phyloP scores from a whole-genome alignment of 2,113 vertebrate species.

The Labeo rohita region DNA sequence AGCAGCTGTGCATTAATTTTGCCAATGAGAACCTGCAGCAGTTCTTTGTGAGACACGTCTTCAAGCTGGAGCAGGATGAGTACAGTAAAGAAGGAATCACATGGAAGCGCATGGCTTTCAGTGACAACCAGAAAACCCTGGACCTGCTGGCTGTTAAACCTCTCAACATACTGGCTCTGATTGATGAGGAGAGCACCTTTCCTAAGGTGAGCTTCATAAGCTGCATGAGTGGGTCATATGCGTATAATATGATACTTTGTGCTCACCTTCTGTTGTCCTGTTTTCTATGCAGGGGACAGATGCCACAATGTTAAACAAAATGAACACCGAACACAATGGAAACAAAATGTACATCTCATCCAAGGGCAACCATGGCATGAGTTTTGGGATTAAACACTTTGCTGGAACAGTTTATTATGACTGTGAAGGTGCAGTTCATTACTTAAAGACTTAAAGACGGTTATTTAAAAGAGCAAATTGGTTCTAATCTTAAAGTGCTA shows the following conservation, averaged over 20 bases:
- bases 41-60: conserved; percentile 90
- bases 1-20: conserved; percentile 96
- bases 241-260: neutral
- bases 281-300: conserved; percentile 85
- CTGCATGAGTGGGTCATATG: neutral
- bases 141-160: conserved; percentile 84
- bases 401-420: conserved; percentile 87
- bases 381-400: conserved; percentile 90
- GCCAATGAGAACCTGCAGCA: conserved; percentile 97
- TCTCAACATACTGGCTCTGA: conserved; percentile 90
- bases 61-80: conserved; percentile 91
- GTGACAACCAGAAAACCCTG: conserved; percentile 83
- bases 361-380: conserved; percentile 77
- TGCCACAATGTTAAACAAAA: conserved; percentile 85
- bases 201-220: conserved; percentile 79
- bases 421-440: conserved; percentile 77
- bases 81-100: conserved; percentile 82
- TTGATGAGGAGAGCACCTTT: conserved; percentile 93
- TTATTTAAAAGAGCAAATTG: neutral
- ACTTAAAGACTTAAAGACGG: neutral
- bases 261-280: neutral
- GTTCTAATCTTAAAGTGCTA: neutral
- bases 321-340: conserved; percentile 79
- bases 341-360: conserved; percentile 80
- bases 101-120: conserved; percentile 85